Percentiles rank a stretch among this genome's conserved stretches.
Conservation (phyloP, 1,140 invertebrate species). For the Apis dorsata region DNA sequence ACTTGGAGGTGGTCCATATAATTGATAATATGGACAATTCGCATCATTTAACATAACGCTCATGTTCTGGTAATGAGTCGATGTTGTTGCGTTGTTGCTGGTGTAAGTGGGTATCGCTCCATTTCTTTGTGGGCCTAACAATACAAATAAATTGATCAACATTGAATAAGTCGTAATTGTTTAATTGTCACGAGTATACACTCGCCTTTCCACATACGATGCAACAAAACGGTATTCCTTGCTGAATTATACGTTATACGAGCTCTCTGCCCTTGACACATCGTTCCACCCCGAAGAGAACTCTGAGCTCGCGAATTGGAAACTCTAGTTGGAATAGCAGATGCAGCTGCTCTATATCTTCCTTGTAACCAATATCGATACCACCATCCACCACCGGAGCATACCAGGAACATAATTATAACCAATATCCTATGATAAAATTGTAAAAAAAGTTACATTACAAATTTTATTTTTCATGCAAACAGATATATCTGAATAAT, state of each 20-base stretch:
- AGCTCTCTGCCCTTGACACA: conserved; percentile 76
- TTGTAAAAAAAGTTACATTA: neutral
- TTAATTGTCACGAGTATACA: conserved; percentile 3
- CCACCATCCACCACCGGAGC: conserved; percentile 81
- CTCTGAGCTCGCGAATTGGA: conserved; percentile 70
- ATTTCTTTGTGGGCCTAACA: conserved; percentile 64
- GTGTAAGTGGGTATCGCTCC: conserved; percentile 51
- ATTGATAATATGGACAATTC: conserved; percentile 78
- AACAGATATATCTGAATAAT: neutral
- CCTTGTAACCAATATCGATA: conserved; percentile 80
- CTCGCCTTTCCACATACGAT: conserved; percentile 79
- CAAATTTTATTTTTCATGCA: neutral
- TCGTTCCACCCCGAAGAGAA: conserved; percentile 66
- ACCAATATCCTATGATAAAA: conserved; percentile 76
- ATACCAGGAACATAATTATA: conserved; percentile 81
- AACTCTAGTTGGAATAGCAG: conserved; percentile 71
- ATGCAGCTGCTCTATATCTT: conserved; percentile 74
- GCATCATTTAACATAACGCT: conserved; percentile 74
- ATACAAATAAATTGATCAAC: neutral
- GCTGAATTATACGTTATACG: conserved; percentile 78
- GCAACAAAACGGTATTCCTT: conserved; percentile 78
- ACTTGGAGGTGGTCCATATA: conserved; percentile 80
- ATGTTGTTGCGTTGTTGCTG: conserved; percentile 61
- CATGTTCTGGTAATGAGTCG: conserved; percentile 76
- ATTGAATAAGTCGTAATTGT: neutral